phyloP scores from a whole-genome alignment of 2,888 invertebrate genomes.

The Dryocosmus kuriphilus region DNA sequence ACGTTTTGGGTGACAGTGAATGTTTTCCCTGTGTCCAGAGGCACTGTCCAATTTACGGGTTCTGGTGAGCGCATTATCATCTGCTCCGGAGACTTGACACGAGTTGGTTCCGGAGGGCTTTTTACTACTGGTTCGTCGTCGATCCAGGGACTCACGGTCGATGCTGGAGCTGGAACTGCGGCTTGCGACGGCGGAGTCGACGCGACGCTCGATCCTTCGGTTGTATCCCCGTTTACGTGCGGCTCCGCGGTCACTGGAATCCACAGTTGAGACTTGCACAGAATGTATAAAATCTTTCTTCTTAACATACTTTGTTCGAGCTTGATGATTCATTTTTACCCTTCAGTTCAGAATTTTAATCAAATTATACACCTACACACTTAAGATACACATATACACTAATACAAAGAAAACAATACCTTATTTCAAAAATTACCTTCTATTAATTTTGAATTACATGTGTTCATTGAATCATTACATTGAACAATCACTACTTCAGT shows the following conservation, averaged over 20 bases:
- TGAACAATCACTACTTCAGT: no score
- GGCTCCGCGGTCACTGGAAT: constrained; percentile 76
- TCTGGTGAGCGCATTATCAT: constrained; percentile 95
- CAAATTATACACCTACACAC: background rate
- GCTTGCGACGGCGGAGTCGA: constrained; percentile 78
- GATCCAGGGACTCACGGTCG: constrained; percentile 76
- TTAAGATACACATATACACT: no score
- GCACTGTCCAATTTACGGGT: constrained; percentile 97
- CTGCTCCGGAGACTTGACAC: constrained; percentile 95
- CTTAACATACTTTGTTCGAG: constrained; percentile 4
- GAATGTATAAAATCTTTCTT: constrained; percentile 36
- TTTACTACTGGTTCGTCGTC: constrained; percentile 88
- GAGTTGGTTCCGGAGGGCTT: constrained; percentile 94
- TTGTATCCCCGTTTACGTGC: constrained; percentile 72
- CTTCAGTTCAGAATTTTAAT: background rate
- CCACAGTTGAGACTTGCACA: constrained; percentile 66
- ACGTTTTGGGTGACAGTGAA: constrained; percentile 96
- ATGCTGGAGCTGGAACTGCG: constrained; percentile 82
- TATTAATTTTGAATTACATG: no score
- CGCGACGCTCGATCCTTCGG: constrained; percentile 66
- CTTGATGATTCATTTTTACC: constrained; percentile 5
- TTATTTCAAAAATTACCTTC: no score
- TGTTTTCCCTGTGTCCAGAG: constrained; percentile 94
- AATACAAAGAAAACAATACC: no score
- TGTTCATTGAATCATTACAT: no score